These are phyloP conservation scores for Drosophila atroscutellata DNA, from an alignment of 2,888 invertebrate species.

Conservation along the genomic window DNA sequence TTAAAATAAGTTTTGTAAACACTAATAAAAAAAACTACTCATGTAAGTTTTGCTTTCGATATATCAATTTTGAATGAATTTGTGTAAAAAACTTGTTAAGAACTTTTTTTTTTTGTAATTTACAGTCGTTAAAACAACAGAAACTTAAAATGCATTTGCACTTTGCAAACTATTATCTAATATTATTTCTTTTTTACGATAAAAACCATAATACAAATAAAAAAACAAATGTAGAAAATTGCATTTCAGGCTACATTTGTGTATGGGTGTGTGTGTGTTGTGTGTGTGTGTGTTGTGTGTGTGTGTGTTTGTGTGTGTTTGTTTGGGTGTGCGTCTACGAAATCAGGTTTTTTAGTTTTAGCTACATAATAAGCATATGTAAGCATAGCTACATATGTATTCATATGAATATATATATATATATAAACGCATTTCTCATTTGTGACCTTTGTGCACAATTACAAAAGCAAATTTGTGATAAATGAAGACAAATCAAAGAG, in stretches of 20 bases:
- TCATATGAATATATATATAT: slow-evolving; percentile 15
- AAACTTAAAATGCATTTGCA: slow-evolving; percentile 45
- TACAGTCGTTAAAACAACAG: slow-evolving; percentile 48
- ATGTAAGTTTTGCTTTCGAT: slow-evolving; percentile 29
- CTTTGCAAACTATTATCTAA: slow-evolving; percentile 29
- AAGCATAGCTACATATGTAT: slow-evolving; percentile 26
- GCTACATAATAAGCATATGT: slow-evolving; percentile 40
- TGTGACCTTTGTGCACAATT: slow-evolving; percentile 50
- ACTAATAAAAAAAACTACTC: slow-evolving; percentile 36
- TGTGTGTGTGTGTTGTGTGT: slow-evolving; percentile 8
- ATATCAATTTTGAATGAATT: slow-evolving; percentile 41
- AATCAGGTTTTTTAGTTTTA: slow-evolving; percentile 16
- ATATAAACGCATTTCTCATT: slow-evolving; percentile 22
- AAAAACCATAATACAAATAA: slow-evolving; percentile 29
- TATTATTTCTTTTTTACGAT: slow-evolving; percentile 10
- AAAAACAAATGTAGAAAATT: slow-evolving; percentile 61
- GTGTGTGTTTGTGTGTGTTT: slow-evolving; percentile 10
- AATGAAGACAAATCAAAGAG: slow-evolving; percentile 33
- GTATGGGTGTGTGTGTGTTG: slow-evolving; percentile 8
- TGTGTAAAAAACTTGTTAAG: slow-evolving; percentile 15
- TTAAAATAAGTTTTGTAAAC: slow-evolving; percentile 44
- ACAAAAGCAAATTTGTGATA: slow-evolving; percentile 40
- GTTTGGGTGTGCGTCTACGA: slow-evolving; percentile 22
- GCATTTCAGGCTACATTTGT: slow-evolving; percentile 52
- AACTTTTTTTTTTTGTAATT: slow-evolving; percentile 42